Evolutionary conservation across 2,797 vertebrate genomes (phyloP).

Genomic region (Gymnothorax reevesii): DNA sequence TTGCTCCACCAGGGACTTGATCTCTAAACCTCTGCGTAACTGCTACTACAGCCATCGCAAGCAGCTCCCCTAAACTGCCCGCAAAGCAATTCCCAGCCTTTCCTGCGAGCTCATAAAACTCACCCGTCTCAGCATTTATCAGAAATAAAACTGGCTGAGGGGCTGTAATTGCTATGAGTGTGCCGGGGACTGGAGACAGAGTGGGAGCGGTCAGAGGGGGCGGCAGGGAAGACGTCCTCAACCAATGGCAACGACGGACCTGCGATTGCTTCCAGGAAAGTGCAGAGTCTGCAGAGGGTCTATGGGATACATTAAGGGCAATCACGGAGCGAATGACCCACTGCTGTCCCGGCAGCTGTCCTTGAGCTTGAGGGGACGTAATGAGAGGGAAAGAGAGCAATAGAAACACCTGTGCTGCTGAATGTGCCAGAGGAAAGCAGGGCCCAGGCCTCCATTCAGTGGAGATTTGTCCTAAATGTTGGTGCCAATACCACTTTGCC

Average conservation of each 20-base stretch:
- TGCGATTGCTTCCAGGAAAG: neutral
- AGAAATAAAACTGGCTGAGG: neutral
- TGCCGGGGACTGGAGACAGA: too few relatives aligned
- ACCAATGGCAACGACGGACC: neutral
- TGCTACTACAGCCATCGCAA: neutral
- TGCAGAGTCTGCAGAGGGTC: neutral
- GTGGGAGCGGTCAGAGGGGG: neutral
- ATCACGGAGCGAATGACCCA: neutral
- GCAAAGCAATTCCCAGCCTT: neutral
- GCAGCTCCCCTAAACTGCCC: neutral
- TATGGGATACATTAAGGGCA: neutral
- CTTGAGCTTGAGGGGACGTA: neutral
- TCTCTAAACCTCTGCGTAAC: neutral
- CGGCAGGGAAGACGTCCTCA: neutral
- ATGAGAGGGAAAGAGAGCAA: neutral
- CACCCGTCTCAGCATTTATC: constrained; percentile 1
- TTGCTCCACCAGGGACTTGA: neutral
- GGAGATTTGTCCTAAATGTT: neutral
- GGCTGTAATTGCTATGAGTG: neutral
- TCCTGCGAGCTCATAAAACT: neutral
- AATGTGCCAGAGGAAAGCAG: neutral
- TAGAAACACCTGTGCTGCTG: neutral
- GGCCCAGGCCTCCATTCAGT: neutral
- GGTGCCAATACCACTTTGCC: too few relatives aligned
- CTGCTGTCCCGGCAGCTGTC: neutral